These are phyloP conservation scores for Alethe castanea DNA, from an alignment of 2,113 vertebrate genomes.

Conservation along the genomic window DNA sequence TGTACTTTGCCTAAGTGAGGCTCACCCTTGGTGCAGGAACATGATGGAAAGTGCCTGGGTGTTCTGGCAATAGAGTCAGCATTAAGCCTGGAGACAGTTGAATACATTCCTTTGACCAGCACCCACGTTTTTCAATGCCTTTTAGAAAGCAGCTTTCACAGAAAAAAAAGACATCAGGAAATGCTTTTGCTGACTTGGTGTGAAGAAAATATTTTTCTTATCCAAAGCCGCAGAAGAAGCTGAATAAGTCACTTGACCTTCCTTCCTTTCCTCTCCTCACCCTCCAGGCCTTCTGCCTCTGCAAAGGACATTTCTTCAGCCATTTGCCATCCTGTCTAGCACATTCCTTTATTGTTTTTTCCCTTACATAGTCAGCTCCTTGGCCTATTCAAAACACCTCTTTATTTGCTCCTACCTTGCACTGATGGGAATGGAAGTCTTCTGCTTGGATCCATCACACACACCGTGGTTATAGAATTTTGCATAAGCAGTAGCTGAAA, in stretches of 20 bases:
- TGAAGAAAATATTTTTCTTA: conserved; percentile 44
- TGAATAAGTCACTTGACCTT: conserved; percentile 49
- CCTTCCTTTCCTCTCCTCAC: conserved; percentile 34
- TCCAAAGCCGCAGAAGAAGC: conserved; percentile 2
- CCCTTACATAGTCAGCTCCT: background rate
- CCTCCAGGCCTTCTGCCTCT: background rate
- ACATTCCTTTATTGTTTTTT: background rate
- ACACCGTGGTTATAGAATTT: background rate
- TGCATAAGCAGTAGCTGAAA: background rate
- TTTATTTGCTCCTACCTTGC: background rate
- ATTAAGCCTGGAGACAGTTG: background rate
- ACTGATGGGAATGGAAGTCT: background rate
- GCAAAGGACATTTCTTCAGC: background rate
- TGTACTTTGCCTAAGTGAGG: background rate
- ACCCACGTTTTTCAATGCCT: background rate
- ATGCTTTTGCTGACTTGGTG: conserved; percentile 50
- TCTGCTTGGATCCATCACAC: background rate
- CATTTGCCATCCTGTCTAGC: background rate
- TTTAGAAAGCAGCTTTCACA: background rate
- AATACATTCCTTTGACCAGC: background rate
- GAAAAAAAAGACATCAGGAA: background rate
- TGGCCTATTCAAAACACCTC: background rate
- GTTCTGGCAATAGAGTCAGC: background rate
- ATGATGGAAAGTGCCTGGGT: background rate
- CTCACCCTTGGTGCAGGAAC: background rate